Base-by-base conservation (phyloP, 2,113 vertebrate species). In the Tamias sibiricus region DNA sequence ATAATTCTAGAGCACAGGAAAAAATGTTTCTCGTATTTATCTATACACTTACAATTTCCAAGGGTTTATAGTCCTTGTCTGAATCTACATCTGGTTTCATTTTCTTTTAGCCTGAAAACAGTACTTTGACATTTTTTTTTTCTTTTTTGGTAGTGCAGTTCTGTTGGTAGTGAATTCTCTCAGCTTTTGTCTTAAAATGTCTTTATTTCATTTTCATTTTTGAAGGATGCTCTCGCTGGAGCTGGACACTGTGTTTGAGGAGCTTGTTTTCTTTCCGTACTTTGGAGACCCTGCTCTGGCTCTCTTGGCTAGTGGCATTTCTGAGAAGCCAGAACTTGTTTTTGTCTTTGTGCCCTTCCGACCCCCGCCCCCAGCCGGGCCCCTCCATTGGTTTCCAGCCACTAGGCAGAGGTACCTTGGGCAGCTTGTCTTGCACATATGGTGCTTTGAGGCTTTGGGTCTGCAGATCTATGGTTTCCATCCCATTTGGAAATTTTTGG, bases 241-340 rank as follows among this genome's bases (percentile, higher is more conserved):
- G 17, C 28, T 0, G 66, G 20, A 57, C 52, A 40, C 16, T 5
- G 3, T 30, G 52, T 30, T 13, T 6, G 72, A 20, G 74, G 74
- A 14, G 17, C 10, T 44, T 40, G 30, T 35, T 62, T 40, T 3
- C 84, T 42, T 76, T 32, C 4, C 1, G 37, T 30, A 2, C 8
- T 3, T 42, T 2, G 20, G 32, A 16, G 62, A n/a, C 0, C 0
- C 19, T 2, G 1, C 16, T 14, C 52, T 17, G 0, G 54, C 16
- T 2, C 42, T 14, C 28, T 6, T 0, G 7, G 71, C 42, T 1
- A 9, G 10, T 14, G 12, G n/a, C 1, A 54, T 28, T 52, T 22
- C 71, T 35, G 8, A 59, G 0, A 13, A 59, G 8, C 35, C 42
- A 14, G 42, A 2, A 2, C 4, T 24, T 14, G 0, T 4, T 47